These are phyloP conservation scores for Steatocranus sp. DNA, from an alignment of 2,797 vertebrate species.

Conservation along the genomic window DNA sequence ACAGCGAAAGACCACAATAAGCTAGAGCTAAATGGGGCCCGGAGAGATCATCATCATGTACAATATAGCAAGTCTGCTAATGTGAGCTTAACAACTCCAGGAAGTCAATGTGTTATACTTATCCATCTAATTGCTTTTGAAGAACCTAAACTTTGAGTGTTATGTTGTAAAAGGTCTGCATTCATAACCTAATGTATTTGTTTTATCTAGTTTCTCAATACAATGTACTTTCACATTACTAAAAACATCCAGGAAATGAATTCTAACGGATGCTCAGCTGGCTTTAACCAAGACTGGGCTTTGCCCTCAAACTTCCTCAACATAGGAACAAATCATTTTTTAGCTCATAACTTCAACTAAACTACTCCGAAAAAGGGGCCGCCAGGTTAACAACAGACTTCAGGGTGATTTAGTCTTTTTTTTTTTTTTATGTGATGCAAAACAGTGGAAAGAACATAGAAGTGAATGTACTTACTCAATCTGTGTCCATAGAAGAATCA, in stretches of 20 bases:
- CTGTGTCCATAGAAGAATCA: conserved; percentile 61
- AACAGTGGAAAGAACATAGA: neutral
- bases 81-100: neutral
- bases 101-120: neutral
- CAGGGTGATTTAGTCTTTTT: neutral
- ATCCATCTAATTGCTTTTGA: neutral
- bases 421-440: neutral
- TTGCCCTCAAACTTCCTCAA: neutral
- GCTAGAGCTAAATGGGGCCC: neutral
- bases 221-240: neutral
- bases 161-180: neutral
- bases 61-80: neutral
- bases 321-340: neutral
- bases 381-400: neutral
- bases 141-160: neutral
- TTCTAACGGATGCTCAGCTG: neutral
- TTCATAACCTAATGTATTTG: neutral
- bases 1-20: neutral
- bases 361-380: neutral
- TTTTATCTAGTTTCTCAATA: neutral
- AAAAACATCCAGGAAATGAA: neutral
- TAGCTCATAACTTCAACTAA: neutral
- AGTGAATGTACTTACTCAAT: conserved; percentile 54
- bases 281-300: neutral
- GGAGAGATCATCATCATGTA: neutral